phyloP scores from a whole-genome alignment of 2,797 vertebrate species.

The Stomatorhinus walkeri region DNA sequence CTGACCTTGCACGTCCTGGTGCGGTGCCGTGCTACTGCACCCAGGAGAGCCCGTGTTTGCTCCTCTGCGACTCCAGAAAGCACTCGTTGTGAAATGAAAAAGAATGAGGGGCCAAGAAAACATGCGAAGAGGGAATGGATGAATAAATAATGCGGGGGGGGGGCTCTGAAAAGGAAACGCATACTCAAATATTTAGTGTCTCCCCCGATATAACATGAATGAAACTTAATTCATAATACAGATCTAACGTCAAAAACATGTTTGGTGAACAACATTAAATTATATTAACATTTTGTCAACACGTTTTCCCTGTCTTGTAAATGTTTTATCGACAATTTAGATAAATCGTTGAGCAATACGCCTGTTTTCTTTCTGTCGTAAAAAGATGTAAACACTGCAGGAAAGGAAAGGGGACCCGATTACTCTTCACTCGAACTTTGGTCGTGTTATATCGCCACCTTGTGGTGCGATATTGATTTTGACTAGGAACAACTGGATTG shows the following conservation, averaged over 20 bases:
- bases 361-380: neutral
- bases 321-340: neutral
- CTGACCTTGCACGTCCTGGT: constrained; percentile 57
- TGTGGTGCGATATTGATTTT: constrained; percentile 9
- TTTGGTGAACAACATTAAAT: neutral
- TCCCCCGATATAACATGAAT: neutral
- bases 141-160: neutral
- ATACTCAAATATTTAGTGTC: neutral
- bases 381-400: neutral
- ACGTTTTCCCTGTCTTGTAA: neutral
- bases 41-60: neutral
- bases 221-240: neutral
- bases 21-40: neutral
- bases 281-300: neutral
- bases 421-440: constrained; percentile 36
- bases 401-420: constrained; percentile 58
- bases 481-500: too few relatives aligned
- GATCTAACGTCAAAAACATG: neutral
- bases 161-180: neutral
- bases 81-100: neutral
- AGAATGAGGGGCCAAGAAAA: neutral
- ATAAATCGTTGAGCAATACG: neutral
- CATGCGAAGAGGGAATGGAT: neutral
- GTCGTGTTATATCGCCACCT: constrained; percentile 20
- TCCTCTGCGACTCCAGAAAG: neutral